A percentile compares a stretch with the other conserved stretches of the same genome.
Evolutionary conservation across 2,113 vertebrate genomes (phyloP).

Genomic region (Papio anubis): DNA sequence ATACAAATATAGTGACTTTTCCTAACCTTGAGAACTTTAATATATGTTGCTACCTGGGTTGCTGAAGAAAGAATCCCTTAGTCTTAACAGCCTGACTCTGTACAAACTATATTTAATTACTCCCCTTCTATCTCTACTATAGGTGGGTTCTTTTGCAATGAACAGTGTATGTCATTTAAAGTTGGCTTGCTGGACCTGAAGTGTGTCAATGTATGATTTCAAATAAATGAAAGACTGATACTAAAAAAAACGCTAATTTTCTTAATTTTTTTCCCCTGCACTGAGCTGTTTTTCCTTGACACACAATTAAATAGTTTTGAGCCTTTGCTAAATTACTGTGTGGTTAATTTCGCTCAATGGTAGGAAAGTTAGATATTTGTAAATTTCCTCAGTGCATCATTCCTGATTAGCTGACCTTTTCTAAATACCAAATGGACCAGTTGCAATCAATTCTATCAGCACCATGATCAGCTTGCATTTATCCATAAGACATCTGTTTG

Average conservation of each 20-base stretch:
- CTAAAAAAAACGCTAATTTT: not conserved
- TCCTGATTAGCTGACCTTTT: slow-evolving; percentile 54
- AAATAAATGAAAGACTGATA: slow-evolving; percentile 19
- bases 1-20: not conserved
- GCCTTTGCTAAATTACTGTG: not conserved
- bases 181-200: not conserved
- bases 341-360: slow-evolving; percentile 51
- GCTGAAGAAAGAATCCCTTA: not conserved
- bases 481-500: not conserved
- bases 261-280: not conserved
- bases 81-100: not conserved
- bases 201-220: not conserved
- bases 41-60: not conserved
- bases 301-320: not conserved
- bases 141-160: not conserved
- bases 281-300: slow-evolving; percentile 30
- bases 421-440: slow-evolving; percentile 5
- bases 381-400: slow-evolving; percentile 28
- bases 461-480: not conserved
- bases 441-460: not conserved
- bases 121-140: not conserved
- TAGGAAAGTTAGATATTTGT: slow-evolving; percentile 55
- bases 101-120: not conserved
- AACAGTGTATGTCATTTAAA: not conserved
- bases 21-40: not conserved